Conservation (phyloP, 30 jellyfish, hydroid and myxozoan genomes). For the Nemopilema nomurai region DNA sequence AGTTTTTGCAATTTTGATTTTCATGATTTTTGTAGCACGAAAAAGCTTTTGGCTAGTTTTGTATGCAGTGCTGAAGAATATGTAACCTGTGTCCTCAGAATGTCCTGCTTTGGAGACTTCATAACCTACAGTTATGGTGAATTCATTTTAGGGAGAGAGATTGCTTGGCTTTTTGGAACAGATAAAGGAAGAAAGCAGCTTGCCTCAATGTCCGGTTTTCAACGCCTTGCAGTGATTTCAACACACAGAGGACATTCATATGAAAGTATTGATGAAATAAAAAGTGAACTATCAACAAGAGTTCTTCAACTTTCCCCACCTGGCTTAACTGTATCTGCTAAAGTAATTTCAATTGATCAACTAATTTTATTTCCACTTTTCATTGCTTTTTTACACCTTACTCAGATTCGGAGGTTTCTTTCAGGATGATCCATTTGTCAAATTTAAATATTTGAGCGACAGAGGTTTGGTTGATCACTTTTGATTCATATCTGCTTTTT, state of each 20-base stretch:
- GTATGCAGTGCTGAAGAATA: no score
- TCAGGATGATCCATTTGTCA: neutral
- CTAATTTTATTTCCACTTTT: no score
- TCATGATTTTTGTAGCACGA: no score
- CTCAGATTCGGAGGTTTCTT: no score
- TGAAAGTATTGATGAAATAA: slow-evolving; percentile 60
- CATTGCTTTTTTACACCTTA: no score
- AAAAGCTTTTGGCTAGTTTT: no score
- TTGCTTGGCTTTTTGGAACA: slow-evolving; percentile 48
- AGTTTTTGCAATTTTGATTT: no score
- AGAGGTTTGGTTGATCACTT: no score
- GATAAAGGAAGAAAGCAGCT: slow-evolving; percentile 68
- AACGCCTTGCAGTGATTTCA: slow-evolving; percentile 62
- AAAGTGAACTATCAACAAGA: slow-evolving; percentile 65
- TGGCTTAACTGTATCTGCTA: slow-evolving; percentile 26
- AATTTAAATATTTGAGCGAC: no score
- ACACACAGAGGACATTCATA: slow-evolving; percentile 81
- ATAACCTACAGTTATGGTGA: no score
- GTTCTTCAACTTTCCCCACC: slow-evolving; percentile 77
- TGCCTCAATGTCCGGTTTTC: slow-evolving; percentile 67
- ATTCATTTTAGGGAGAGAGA: slow-evolving; percentile 58
- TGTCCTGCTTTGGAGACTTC: no score
- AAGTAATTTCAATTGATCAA: slow-evolving; percentile 29
- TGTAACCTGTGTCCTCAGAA: no score
- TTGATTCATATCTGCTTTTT: neutral